Base-by-base conservation (phyloP, 1,140 invertebrate genomes). In the Diorhabda elongata region DNA sequence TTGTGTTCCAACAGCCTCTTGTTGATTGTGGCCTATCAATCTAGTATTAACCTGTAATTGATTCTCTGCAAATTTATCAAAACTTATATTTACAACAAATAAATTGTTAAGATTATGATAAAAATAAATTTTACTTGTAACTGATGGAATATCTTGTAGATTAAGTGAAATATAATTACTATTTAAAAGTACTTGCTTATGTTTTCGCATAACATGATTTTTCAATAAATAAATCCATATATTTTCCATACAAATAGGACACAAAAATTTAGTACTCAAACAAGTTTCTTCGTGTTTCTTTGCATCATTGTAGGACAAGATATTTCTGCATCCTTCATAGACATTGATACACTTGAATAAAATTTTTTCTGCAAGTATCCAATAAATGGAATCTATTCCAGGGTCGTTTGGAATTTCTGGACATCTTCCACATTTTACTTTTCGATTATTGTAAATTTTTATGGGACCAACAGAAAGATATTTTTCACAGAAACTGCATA, bases 391-490 rank as follows among this genome's bases (percentile, higher is more conserved):
- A 6, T 3, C 6, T 2, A 5, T 42, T 2, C 11, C 41, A 6
- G 8, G 5, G 5, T 9, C 9, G 1, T 11, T 2, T 5, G 3
- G 2, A 26, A 26, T 26, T 5, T 60, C 3, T 26, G 26, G 42
- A 52, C 61, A 63, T 43, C 61, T 63, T 7, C 61, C 61, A 7
- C 61, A 63, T 5, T 11, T 45, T 44, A 4, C 8, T 47, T 44
- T 45, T 43, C 9, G 7, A 8, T 63, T 7, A 6, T 5, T 4
- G 42, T 44, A 63, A 8, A 43, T 2, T 63, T 63, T 63, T 9
- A 63, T 0, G 8, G 61, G 61, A 3, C 7, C 2, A 2, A 63
- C 44, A 8, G 9, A 43, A 26, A 63, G 26, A 7, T 8, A 8
- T 9, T 44, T 63, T 11, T 44, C 8, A 43, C 61, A 63, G 0